A percentile compares a stretch with the other conserved stretches of the same genome.
Conservation (phyloP, 2,113 vertebrate genomes). For the Albula goreensis region DNA sequence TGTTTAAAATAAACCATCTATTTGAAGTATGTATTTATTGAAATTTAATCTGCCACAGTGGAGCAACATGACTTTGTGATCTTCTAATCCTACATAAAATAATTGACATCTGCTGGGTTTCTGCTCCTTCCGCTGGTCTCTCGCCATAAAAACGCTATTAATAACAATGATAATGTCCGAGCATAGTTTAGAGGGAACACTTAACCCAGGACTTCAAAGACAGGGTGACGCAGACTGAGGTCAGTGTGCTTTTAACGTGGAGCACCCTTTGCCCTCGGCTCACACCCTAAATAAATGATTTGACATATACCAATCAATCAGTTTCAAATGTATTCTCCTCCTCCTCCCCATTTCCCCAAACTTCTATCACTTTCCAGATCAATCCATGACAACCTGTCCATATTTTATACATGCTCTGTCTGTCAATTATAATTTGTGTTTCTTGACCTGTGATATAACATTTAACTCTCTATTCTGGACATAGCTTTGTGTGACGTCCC, state of each 20-base stretch:
- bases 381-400: background rate
- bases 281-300: background rate
- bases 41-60: background rate
- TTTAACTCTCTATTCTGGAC: background rate
- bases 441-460: background rate
- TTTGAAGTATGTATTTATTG: background rate
- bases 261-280: background rate
- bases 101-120: background rate
- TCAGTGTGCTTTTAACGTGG: background rate
- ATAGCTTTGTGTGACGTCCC: background rate
- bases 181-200: background rate
- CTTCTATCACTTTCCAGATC: background rate
- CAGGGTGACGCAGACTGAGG: background rate
- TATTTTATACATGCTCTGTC: background rate
- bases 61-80: background rate
- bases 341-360: background rate
- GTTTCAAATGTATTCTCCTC: background rate
- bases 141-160: background rate
- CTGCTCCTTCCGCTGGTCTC: background rate
- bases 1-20: background rate
- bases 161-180: background rate
- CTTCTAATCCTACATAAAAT: background rate
- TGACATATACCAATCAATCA: background rate
- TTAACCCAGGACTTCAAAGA: constrained; percentile 17
- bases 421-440: background rate